Percentiles rank a stretch among this genome's conserved stretches.
Evolutionary conservation across 2,797 vertebrate genomes (phyloP).

Genomic region (Emydoidea blandingii): DNA sequence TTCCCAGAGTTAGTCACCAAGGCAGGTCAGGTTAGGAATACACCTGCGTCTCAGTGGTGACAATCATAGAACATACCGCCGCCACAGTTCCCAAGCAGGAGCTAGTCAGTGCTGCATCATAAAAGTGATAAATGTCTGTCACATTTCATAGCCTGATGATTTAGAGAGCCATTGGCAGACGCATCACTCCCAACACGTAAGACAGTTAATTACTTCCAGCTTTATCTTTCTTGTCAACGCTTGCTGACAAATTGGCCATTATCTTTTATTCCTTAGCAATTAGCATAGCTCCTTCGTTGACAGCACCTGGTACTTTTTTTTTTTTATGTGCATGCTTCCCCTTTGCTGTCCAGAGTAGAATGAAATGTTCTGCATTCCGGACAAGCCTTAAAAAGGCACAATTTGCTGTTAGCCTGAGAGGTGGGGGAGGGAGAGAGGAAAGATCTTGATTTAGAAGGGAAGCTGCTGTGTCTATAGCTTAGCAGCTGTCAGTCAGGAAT

Average conservation of each 20-base stretch:
- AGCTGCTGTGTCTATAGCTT: not conserved
- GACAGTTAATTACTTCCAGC: slow-evolving; percentile 77
- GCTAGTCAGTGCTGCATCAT: slow-evolving; percentile 40
- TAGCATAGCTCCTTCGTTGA: slow-evolving; percentile 58
- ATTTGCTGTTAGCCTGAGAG: not conserved
- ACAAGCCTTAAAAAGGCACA: not conserved
- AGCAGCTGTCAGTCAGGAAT: not conserved
- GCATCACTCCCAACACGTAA: slow-evolving; percentile 69
- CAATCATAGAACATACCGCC: not conserved
- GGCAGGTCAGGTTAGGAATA: not conserved
- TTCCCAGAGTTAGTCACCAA: not conserved
- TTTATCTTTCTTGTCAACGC: slow-evolving; percentile 80
- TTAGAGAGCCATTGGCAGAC: slow-evolving; percentile 73
- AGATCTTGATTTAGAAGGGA: not conserved
- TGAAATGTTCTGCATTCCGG: not conserved
- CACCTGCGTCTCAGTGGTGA: not conserved
- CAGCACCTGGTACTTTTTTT: not conserved
- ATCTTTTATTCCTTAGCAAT: slow-evolving; percentile 74
- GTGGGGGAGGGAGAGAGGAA: slow-evolving; percentile 2
- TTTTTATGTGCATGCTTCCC: not conserved
- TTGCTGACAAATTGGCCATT: slow-evolving; percentile 75
- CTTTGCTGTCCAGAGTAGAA: slow-evolving; percentile 29
- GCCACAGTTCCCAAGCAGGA: slow-evolving; percentile 10
- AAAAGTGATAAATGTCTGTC: slow-evolving; percentile 75
- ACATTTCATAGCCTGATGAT: slow-evolving; percentile 66